Base-by-base conservation (phyloP, 2,797 vertebrate genomes). In the Enteromius radiatus region DNA sequence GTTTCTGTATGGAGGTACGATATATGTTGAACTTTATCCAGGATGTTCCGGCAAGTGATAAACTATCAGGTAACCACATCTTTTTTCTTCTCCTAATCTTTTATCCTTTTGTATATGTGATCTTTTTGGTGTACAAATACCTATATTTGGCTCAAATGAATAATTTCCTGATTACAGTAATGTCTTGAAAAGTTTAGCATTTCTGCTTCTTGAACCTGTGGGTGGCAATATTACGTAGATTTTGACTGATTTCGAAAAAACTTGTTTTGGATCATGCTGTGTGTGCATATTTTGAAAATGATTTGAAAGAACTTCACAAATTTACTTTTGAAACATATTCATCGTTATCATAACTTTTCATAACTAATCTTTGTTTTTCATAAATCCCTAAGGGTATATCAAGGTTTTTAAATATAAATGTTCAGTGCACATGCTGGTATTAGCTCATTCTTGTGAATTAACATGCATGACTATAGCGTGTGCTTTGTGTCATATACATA, bases 11-110 rank as follows among this genome's bases (percentile, higher is more conserved):
- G 21, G 14, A 1, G 1, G 52, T n/a, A 54, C 77, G 12, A 12
- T 56, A 28, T 64, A 78, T 41, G 21, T 41, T 69, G 43, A 80
- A 56, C 65, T 69, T 80, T 59, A 54, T 8, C n/a, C 36, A 38
- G 15, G 4, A 69, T 43, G 15, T 69, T 56, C 47, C 9, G 4
- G n/a, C 8, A 19, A n/a, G 21, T 56, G 47, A 69, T 79, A 79
- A 79, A 38, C 77, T 69, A 79, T 79, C 49, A 56, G 9, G 45
- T 69, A 68, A 65, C 61, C 2, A 33, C 23, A 77, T 78, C 4
- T 49, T n/a, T 26, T n/a, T 26, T 4, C 4, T 41, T 43, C 63
- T 68, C 11, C 17, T 79, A n/a, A 76, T 28, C 15, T 23, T 78
- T 78, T 65, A 33, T 23, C 12, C 3, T 67, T 67, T 67, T 31